Evolutionary conservation across 92 coral and sea anemone species (phyloP).

Genomic region (Phenganax marumi): DNA sequence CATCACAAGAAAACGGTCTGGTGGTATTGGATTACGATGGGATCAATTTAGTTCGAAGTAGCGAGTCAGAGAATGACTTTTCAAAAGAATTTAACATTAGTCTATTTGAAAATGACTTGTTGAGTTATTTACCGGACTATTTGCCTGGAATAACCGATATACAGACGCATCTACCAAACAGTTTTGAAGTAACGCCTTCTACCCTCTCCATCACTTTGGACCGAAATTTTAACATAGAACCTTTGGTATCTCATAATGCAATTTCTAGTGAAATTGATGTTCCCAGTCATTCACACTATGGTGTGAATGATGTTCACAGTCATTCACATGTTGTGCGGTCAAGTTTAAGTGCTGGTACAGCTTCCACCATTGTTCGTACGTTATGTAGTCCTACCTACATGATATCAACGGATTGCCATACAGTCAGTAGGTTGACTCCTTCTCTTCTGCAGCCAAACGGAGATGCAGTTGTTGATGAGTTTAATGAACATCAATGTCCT

Average conservation of each 20-base stretch:
- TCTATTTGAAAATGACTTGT: conserved; percentile 32
- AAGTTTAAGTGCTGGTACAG: neutral
- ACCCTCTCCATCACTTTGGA: neutral
- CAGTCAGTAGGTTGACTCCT: neutral
- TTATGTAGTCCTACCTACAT: neutral
- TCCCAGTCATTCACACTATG: neutral
- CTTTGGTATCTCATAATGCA: neutral
- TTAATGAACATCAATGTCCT: neutral
- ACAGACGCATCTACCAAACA: neutral
- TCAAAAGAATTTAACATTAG: conserved; percentile 8
- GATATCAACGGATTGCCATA: conserved; percentile 34
- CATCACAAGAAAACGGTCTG: neutral
- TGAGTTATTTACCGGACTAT: conserved; percentile 31
- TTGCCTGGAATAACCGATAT: neutral
- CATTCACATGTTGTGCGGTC: neutral
- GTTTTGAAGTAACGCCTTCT: neutral
- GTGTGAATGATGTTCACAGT: neutral
- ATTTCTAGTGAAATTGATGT: neutral
- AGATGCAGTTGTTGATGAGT: neutral
- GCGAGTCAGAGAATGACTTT: conserved; percentile 4
- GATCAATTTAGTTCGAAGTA: neutral
- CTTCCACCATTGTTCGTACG: neutral
- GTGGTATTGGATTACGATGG: conserved; percentile 27
- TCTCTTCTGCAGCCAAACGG: neutral
- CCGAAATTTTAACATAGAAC: neutral